These are phyloP conservation scores for Decapterus maruadsi DNA, from an alignment of 2,797 vertebrate species.

Conservation along the genomic window DNA sequence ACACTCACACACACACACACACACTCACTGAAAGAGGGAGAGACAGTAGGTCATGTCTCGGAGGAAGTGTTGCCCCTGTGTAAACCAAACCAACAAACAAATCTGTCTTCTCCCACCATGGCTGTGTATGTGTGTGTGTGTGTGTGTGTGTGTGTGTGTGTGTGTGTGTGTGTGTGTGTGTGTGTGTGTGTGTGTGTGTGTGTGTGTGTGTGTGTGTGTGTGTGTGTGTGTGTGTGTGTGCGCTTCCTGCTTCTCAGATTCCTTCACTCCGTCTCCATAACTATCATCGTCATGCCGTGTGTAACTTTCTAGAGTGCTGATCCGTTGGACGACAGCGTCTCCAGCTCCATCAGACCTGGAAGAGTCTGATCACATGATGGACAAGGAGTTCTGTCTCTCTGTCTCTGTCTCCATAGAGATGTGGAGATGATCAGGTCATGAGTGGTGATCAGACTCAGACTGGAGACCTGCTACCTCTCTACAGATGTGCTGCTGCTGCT, in stretches of 20 bases:
- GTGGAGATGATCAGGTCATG: neutral
- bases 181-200: neutral
- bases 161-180: too few relatives aligned
- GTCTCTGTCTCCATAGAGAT: too few relatives aligned
- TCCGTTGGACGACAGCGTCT: too few relatives aligned
- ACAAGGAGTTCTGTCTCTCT: too few relatives aligned
- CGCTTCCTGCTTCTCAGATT: neutral
- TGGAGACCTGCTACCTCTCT: too few relatives aligned
- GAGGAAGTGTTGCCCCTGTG: slow-evolving; percentile 25
- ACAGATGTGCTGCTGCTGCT: too few relatives aligned
- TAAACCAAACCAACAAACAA: slow-evolving; percentile 32
- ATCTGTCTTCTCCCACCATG: slow-evolving; percentile 38
- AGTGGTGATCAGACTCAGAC: neutral
- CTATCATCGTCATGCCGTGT: neutral
- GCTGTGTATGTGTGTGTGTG: slow-evolving; percentile 6
- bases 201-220: too few relatives aligned
- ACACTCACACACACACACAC: neutral
- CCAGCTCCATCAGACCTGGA: too few relatives aligned
- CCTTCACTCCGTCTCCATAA: too few relatives aligned
- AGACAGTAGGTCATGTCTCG: slow-evolving; percentile 3
- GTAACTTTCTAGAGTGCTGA: neutral
- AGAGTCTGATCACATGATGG: too few relatives aligned
- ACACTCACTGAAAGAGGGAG: neutral
- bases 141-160: neutral
- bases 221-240: neutral